phyloP scores from a whole-genome alignment of 1,140 invertebrate species.

The Drosophila nebulosa region DNA sequence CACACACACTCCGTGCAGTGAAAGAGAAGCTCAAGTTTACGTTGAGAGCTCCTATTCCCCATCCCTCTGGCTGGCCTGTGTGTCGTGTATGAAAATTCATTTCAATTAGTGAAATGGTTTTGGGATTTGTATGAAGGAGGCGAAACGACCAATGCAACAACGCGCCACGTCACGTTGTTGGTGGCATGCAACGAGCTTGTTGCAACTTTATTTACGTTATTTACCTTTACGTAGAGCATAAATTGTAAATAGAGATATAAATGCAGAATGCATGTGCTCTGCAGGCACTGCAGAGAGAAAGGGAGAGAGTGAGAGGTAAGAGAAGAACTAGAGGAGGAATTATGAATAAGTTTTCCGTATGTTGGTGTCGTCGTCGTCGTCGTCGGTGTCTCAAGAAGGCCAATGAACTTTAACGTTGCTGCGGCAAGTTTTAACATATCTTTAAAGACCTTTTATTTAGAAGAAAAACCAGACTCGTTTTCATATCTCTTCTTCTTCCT shows the following conservation, averaged over 20 bases:
- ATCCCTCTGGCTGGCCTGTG: not conserved
- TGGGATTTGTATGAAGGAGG: slow-evolving; percentile 65
- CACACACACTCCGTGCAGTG: not conserved
- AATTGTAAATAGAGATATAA: slow-evolving; percentile 69
- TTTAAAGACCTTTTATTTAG: not conserved
- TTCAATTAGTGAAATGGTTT: slow-evolving; percentile 80
- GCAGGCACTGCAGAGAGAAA: too few species aligned
- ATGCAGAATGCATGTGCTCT: slow-evolving; percentile 1
- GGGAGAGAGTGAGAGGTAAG: too few species aligned
- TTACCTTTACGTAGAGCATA: slow-evolving; percentile 58
- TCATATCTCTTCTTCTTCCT: too few species aligned
- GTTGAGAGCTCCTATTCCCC: not conserved
- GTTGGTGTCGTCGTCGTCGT: not conserved
- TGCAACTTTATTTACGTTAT: slow-evolving; percentile 67
- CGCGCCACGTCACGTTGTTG: slow-evolving; percentile 22
- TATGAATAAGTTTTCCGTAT: slow-evolving; percentile 29
- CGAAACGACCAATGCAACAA: slow-evolving; percentile 38
- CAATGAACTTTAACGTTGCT: slow-evolving; percentile 48
- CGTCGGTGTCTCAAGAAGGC: slow-evolving; percentile 42
- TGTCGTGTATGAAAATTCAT: slow-evolving; percentile 72
- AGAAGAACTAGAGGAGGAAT: slow-evolving; percentile 2
- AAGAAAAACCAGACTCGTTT: slow-evolving; percentile 6
- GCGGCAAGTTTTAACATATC: not conserved
- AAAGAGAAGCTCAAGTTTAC: slow-evolving; percentile 25
- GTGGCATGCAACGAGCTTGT: slow-evolving; percentile 58